Conservation (phyloP, 2,888 invertebrate genomes). For the Andrena bucephala region DNA sequence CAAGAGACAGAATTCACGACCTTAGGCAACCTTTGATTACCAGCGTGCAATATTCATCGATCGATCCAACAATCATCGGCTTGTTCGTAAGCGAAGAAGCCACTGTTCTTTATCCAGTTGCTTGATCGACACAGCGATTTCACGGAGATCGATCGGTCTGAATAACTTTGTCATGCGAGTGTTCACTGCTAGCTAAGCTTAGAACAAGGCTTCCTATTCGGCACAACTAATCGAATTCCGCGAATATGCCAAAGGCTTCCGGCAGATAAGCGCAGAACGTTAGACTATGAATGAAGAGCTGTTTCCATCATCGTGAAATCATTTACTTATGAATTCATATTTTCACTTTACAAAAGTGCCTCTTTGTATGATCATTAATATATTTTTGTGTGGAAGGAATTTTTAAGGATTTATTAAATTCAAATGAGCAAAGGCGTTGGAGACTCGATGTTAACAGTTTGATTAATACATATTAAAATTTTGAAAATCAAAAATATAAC, state of each 20-base stretch:
- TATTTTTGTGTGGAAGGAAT: no score
- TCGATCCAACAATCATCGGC: neutral
- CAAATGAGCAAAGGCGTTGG: no score
- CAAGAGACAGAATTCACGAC: neutral
- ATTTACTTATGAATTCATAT: neutral
- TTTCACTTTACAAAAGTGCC: neutral
- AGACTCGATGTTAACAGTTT: no score
- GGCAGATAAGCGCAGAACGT: conserved; percentile 43
- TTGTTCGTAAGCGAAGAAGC: neutral
- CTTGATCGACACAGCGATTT: conserved; percentile 7
- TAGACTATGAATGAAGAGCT: neutral
- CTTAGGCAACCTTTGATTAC: neutral
- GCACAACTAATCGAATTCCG: conserved; percentile 72
- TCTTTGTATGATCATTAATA: neutral
- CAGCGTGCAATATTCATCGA: neutral
- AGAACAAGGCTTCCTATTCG: conserved; percentile 67
- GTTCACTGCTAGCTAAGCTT: conserved; percentile 17
- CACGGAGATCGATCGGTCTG: neutral
- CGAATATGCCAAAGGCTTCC: conserved; percentile 64
- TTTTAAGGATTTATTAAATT: no score
- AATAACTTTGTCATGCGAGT: neutral
- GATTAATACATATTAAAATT: no score
- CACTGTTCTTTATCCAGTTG: neutral
- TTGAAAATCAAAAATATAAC: no score
- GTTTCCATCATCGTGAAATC: neutral